A percentile compares a stretch with the other conserved stretches of the same genome.
These are phyloP conservation scores for Bombylius discolor DNA, from an alignment of 2,888 invertebrate species.

Conservation along the genomic window DNA sequence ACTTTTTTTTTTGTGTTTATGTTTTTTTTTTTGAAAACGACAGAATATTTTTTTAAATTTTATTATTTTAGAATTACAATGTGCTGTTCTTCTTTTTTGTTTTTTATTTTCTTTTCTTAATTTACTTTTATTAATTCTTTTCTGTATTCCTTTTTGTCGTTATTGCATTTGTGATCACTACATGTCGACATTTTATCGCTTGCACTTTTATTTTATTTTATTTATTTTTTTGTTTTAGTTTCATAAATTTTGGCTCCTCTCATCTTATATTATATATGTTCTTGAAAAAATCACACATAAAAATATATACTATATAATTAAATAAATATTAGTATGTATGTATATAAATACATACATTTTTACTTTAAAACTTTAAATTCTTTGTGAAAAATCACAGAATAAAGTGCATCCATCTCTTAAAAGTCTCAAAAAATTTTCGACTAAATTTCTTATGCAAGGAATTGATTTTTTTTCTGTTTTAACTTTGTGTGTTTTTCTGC, in stretches of 20 bases:
- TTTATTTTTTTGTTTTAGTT: too few relatives aligned
- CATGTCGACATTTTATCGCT: slow-evolving; percentile 7
- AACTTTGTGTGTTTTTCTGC: neutral
- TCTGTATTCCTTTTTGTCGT: neutral
- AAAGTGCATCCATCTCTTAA: slow-evolving; percentile 6
- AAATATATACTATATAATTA: too few relatives aligned
- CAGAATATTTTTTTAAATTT: too few relatives aligned
- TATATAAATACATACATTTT: too few relatives aligned
- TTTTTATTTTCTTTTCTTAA: too few relatives aligned
- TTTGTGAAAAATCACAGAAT: neutral
- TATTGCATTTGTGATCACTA: neutral
- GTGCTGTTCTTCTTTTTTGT: neutral
- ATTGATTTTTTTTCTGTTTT: neutral
- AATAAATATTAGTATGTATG: neutral
- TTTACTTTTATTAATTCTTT: neutral
- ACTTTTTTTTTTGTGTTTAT: neutral
- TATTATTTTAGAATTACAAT: neutral
- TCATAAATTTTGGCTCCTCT: too few relatives aligned
- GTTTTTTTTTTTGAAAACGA: neutral
- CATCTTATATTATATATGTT: too few relatives aligned
- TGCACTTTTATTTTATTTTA: slow-evolving; percentile 2
- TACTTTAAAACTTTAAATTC: neutral
- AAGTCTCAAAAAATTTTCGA: slow-evolving; percentile 4
- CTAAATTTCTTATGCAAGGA: neutral
- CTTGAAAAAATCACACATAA: too few relatives aligned